These are phyloP conservation scores for Tubulanus polymorphus DNA, from an alignment of 2,888 invertebrate species.

Conservation along the genomic window DNA sequence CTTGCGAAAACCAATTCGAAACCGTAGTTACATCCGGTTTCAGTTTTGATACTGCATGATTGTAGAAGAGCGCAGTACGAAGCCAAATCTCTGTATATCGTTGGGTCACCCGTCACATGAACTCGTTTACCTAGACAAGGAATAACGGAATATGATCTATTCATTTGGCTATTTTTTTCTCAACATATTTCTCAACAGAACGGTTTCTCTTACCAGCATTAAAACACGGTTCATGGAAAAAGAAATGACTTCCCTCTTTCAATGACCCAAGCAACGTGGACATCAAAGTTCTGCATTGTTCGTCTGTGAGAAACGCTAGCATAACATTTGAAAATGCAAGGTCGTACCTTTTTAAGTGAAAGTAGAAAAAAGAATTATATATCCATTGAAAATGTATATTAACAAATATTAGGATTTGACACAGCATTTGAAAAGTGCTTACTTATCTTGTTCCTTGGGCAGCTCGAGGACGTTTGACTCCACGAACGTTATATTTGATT, in stretches of 20 bases:
- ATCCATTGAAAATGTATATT: background rate
- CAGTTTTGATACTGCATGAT: slow-evolving; percentile 5
- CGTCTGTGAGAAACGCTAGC: slow-evolving; percentile 57
- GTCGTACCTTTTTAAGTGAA: too few species aligned
- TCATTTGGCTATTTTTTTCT: too few species aligned
- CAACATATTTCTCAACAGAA: too few species aligned
- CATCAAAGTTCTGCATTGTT: slow-evolving; percentile 51
- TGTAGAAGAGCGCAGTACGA: slow-evolving; percentile 36
- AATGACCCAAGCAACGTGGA: slow-evolving; percentile 54
- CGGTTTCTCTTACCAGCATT: too few species aligned
- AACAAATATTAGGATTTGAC: background rate
- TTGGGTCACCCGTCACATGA: slow-evolving; percentile 19
- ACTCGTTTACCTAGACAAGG: slow-evolving; percentile 9
- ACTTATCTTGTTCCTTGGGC: too few species aligned
- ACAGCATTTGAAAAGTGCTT: too few species aligned
- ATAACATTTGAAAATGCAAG: slow-evolving; percentile 59
- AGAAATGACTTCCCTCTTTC: slow-evolving; percentile 52
- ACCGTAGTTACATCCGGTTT: slow-evolving; percentile 9
- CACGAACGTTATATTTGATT: slow-evolving; percentile 50
- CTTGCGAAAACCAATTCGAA: slow-evolving; percentile 23
- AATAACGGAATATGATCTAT: too few species aligned
- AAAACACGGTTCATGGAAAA: slow-evolving; percentile 57
- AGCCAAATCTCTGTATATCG: slow-evolving; percentile 43
- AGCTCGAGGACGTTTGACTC: slow-evolving; percentile 55
- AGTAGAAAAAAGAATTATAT: slow-evolving; percentile 11